Evolutionary conservation across 2,113 vertebrate species (phyloP).

Genomic region (Hyperoodon ampullatus): DNA sequence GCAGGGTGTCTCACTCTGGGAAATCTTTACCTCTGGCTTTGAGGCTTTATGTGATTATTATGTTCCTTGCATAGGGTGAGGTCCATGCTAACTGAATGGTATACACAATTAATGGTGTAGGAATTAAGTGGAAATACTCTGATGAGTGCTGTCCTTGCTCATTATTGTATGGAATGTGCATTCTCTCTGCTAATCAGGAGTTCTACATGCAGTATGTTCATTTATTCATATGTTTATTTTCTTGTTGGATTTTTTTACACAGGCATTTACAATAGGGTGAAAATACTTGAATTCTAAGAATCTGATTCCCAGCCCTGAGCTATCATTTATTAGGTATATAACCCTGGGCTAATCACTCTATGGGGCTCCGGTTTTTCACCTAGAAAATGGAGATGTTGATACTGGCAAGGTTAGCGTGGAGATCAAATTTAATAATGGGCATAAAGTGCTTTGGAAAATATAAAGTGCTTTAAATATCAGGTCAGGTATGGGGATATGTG

Average conservation of each 20-base stretch:
- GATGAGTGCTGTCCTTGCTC: background rate
- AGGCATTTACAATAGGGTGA: background rate
- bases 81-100: background rate
- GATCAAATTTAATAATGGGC: background rate
- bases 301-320: background rate
- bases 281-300: background rate
- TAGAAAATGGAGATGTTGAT: background rate
- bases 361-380: background rate
- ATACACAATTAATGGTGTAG: background rate
- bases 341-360: background rate
- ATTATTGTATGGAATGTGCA: background rate
- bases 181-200: background rate
- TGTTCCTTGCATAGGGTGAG: background rate
- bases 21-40: conserved; percentile 4
- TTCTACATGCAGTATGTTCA: background rate
- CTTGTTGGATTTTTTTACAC: background rate
- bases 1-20: background rate
- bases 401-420: background rate
- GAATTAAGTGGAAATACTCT: background rate
- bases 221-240: background rate
- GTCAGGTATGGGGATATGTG: background rate
- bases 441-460: background rate
- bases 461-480: background rate
- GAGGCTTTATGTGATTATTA: conserved; percentile 10
- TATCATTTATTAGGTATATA: background rate